phyloP scores from a whole-genome alignment of 2,888 invertebrate species.

The Parnassius glacialis region DNA sequence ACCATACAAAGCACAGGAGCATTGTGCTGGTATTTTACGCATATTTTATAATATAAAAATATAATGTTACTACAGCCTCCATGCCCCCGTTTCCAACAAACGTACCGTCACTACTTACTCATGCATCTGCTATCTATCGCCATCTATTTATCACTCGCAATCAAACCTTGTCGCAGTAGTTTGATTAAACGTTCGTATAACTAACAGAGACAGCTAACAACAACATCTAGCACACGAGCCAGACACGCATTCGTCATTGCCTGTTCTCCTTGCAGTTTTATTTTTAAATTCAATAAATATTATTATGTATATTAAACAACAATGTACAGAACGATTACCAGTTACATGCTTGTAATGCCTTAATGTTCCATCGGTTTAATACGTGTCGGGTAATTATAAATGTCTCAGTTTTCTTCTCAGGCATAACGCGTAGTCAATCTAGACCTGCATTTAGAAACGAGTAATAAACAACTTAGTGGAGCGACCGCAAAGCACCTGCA shows the following conservation, averaged over 20 bases:
- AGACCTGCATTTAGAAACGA: constrained; percentile 40
- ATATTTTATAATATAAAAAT: too few species aligned
- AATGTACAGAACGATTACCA: background rate
- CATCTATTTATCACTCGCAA: constrained; percentile 63
- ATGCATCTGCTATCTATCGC: constrained; percentile 27
- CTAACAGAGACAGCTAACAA: constrained; percentile 39
- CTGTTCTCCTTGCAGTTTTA: constrained; percentile 38
- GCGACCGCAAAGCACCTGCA: constrained; percentile 49
- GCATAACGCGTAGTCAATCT: constrained; percentile 32
- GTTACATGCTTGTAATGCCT: constrained; percentile 15
- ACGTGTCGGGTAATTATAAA: constrained; percentile 65
- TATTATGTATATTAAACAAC: background rate
- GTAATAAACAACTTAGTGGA: constrained; percentile 54
- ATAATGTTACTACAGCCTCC: too few species aligned
- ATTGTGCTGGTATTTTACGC: too few species aligned
- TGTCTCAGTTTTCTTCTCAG: constrained; percentile 42
- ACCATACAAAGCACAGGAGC: too few species aligned
- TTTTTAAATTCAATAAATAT: constrained; percentile 2
- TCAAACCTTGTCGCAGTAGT: constrained; percentile 56
- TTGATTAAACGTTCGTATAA: constrained; percentile 61
- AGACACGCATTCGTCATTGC: constrained; percentile 41
- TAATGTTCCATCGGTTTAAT: constrained; percentile 51
- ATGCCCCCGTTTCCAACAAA: background rate
- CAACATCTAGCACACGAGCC: constrained; percentile 22
- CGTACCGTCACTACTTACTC: background rate